Evolutionary conservation across 2,888 invertebrate genomes (phyloP).

Genomic region (Dynastes maya): DNA sequence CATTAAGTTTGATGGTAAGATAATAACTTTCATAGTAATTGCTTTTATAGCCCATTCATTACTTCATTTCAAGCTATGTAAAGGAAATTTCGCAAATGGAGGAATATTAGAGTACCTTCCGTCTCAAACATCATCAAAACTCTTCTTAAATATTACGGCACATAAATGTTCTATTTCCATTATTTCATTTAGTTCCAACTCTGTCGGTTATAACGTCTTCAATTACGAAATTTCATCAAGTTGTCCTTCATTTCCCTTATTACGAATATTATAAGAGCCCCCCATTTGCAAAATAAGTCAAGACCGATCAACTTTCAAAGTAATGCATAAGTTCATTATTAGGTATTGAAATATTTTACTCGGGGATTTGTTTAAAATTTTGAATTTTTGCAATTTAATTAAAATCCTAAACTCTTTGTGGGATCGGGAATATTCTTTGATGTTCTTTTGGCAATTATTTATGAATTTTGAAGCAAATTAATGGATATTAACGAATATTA

Average conservation of each 20-base stretch:
- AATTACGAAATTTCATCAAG: conserved; percentile 23
- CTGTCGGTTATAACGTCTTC: conserved; percentile 14
- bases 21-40: conserved; percentile 7
- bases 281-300: too few relatives aligned
- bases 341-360: too few relatives aligned
- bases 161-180: neutral
- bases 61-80: neutral
- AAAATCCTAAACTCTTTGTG: too few relatives aligned
- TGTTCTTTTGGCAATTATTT: too few relatives aligned
- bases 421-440: too few relatives aligned
- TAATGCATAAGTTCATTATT: too few relatives aligned
- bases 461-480: too few relatives aligned
- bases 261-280: too few relatives aligned
- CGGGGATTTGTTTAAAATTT: too few relatives aligned
- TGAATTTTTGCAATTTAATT: too few relatives aligned
- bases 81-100: neutral
- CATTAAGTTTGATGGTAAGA: conserved; percentile 16
- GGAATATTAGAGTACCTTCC: neutral
- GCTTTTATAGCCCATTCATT: neutral
- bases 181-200: neutral
- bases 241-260: neutral
- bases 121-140: neutral
- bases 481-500: too few relatives aligned
- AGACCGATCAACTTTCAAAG: too few relatives aligned
- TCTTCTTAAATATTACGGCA: conserved; percentile 6